Evolutionary conservation across 2,797 vertebrate genomes (phyloP).

Genomic region (Thamnophis elegans): DNA sequence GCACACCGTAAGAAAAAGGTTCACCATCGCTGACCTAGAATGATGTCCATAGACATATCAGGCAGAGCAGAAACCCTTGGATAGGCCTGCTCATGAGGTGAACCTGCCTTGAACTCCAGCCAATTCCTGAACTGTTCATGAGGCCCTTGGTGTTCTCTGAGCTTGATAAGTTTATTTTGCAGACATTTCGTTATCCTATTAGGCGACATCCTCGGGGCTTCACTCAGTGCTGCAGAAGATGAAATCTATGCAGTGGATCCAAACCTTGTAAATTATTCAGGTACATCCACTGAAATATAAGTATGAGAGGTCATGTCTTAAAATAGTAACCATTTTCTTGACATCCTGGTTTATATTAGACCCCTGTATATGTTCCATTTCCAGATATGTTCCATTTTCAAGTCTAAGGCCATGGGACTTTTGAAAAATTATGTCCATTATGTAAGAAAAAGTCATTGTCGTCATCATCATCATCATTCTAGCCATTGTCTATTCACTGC

Average conservation of each 20-base stretch:
- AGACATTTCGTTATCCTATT: not conserved
- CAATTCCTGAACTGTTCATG: not conserved
- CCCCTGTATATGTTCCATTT: not conserved
- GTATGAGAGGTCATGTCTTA: not conserved
- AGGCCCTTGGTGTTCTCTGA: not conserved
- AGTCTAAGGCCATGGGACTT: not conserved
- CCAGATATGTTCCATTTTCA: not conserved
- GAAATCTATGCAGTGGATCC: not conserved
- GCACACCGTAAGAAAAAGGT: too few relatives aligned
- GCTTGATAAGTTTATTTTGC: not conserved
- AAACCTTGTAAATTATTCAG: not conserved
- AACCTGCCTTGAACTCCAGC: not conserved
- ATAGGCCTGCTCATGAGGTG: too few relatives aligned
- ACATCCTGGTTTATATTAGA: not conserved
- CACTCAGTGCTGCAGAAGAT: not conserved
- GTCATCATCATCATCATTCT: too few relatives aligned
- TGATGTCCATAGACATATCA: not conserved
- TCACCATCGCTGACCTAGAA: too few relatives aligned
- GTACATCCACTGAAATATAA: not conserved
- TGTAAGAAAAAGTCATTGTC: not conserved
- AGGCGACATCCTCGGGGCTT: not conserved
- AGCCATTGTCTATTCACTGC: not conserved
- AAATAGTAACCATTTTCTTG: not conserved
- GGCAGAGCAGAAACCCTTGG: not conserved
- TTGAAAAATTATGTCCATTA: not conserved